These are phyloP conservation scores for Saturnia japonica DNA, from an alignment of 2,888 invertebrate species.

Conservation along the genomic window DNA sequence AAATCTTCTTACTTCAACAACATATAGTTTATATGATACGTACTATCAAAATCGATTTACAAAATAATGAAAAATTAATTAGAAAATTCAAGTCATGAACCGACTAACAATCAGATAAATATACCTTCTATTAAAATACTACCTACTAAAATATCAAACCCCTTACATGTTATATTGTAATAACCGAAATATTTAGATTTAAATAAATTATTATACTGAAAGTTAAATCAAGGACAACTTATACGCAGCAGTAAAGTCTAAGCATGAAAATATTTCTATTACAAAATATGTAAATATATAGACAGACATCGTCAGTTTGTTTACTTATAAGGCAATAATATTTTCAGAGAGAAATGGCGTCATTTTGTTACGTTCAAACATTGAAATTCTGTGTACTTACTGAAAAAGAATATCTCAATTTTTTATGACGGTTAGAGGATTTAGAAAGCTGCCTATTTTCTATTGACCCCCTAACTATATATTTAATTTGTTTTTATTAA, in stretches of 20 bases:
- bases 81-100: not conserved
- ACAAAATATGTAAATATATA: not conserved
- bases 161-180: not conserved
- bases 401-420: not conserved
- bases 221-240: not conserved
- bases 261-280: slow-evolving; percentile 2
- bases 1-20: too few species aligned
- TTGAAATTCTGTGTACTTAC: not conserved
- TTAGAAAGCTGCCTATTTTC: not conserved
- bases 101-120: not conserved
- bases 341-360: slow-evolving; percentile 1
- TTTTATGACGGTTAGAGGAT: not conserved
- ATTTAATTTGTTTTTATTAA: not conserved
- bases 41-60: too few species aligned
- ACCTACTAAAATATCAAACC: not conserved
- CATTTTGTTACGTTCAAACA: slow-evolving; percentile 5
- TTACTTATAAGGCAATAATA: not conserved
- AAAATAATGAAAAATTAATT: not conserved
- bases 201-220: not conserved
- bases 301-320: not conserved
- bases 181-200: not conserved
- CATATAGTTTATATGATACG: too few species aligned
- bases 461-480: not conserved
- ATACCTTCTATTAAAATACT: not conserved
- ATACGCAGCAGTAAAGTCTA: not conserved